Percentiles rank a stretch among this genome's conserved stretches.
Conservation (phyloP, 2,888 invertebrate genomes). For the Dasysyrphus tricinctus region DNA sequence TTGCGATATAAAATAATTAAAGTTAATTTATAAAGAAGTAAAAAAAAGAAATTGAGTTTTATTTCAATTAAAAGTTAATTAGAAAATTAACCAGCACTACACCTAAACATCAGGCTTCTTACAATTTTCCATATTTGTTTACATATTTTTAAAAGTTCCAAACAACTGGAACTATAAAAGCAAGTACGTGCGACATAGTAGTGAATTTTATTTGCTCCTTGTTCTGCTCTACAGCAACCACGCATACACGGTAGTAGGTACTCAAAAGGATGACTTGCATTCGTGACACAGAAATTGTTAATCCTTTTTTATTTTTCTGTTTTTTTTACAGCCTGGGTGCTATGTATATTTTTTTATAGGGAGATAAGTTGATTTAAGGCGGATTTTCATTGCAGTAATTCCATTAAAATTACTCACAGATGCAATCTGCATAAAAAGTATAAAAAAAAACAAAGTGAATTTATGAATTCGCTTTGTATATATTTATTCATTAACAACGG, state of each 20-base stretch:
- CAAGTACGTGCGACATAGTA: background rate
- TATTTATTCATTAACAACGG: conserved; percentile 71
- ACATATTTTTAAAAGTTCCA: no score
- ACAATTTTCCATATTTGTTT: no score
- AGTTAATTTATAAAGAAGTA: no score
- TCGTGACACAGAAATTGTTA: conserved; percentile 25
- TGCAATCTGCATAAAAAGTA: conserved; percentile 37
- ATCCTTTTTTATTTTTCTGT: conserved; percentile 12
- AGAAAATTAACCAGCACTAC: no score
- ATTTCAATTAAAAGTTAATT: no score
- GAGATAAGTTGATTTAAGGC: conserved; percentile 63
- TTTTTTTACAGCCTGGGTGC: conserved; percentile 23
- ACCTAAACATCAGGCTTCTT: no score
- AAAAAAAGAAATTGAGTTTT: no score
- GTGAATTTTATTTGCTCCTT: background rate
- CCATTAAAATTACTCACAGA: conserved; percentile 63
- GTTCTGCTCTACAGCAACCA: background rate
- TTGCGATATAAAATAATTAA: no score
- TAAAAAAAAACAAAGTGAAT: conserved; percentile 11
- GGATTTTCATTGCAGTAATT: conserved; percentile 64
- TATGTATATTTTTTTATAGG: conserved; percentile 19
- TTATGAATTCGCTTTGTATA: conserved; percentile 43
- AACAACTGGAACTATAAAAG: no score
- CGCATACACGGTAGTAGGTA: background rate
- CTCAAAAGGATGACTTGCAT: conserved; percentile 52